Conservation (phyloP, 2,888 invertebrate genomes). For the Heliconius cydno region DNA sequence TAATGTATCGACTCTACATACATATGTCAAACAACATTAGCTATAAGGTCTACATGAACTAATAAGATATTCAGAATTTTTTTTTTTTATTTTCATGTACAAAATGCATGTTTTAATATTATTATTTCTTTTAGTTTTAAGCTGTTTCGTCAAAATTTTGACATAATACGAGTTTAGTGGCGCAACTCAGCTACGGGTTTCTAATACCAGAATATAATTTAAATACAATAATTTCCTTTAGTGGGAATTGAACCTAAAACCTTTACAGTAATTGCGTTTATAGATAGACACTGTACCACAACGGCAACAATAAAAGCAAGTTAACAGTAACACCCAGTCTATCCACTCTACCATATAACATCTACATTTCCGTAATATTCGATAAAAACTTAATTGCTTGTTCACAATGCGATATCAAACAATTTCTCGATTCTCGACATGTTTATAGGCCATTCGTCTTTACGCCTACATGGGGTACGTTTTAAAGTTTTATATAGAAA, state of each 20-base stretch:
- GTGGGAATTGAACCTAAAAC: neutral
- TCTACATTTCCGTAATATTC: constrained; percentile 12
- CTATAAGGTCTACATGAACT: neutral
- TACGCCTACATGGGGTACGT: constrained; percentile 50
- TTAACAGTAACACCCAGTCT: neutral
- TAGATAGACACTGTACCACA: neutral
- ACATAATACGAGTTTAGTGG: neutral
- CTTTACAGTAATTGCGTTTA: neutral
- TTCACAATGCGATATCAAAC: constrained; percentile 56
- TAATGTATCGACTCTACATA: constrained; percentile 22
- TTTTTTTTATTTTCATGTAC: neutral
- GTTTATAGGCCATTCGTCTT: constrained; percentile 60
- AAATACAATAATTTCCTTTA: constrained; percentile 7
- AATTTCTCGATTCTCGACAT: constrained; percentile 55
- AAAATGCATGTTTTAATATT: no score
- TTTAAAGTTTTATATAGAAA: constrained; percentile 30
- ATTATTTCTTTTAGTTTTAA: no score
- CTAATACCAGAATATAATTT: neutral
- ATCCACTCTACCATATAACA: neutral
- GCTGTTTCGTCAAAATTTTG: neutral
- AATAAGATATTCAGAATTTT: neutral
- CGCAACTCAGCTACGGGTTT: neutral
- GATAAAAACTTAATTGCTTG: constrained; percentile 36
- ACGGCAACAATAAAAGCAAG: neutral
- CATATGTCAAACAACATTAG: constrained; percentile 31